phyloP scores from a whole-genome alignment of 2,888 invertebrate species.

The Himalopsyche japonica region DNA sequence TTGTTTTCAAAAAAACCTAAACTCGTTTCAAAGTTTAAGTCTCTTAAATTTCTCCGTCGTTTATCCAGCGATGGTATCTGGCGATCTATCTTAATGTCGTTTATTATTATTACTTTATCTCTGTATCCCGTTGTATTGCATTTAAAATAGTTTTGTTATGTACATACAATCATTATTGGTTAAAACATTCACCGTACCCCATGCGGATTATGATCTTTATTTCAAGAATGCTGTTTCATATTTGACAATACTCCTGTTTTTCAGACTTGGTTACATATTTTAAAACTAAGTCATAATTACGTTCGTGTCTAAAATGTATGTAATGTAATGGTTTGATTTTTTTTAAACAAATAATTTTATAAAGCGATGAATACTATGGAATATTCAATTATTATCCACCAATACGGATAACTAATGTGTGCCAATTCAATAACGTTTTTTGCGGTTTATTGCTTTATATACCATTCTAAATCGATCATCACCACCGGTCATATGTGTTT shows the following conservation, averaged over 20 bases:
- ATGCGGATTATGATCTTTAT: no score
- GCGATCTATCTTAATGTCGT: background rate
- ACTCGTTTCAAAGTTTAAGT: background rate
- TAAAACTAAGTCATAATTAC: no score
- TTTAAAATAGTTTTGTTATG: background rate
- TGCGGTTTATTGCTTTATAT: background rate
- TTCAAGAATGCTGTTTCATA: no score
- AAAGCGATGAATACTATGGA: background rate
- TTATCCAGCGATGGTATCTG: background rate
- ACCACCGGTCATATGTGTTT: background rate
- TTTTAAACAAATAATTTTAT: no score
- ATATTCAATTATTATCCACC: background rate
- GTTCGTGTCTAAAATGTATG: no score
- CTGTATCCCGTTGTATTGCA: background rate
- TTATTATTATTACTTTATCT: background rate
- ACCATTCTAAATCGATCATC: background rate
- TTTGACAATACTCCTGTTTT: no score
- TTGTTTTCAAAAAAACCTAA: background rate
- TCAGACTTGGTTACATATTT: no score
- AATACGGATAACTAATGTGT: no score
- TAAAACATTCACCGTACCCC: no score
- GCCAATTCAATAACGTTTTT: background rate
- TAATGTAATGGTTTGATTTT: no score
- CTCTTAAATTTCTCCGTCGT: background rate
- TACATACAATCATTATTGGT: no score